Percentiles rank a stretch among this genome's conserved stretches.
Evolutionary conservation across 2,888 invertebrate genomes (phyloP).

Genomic region (Panopea generosa): DNA sequence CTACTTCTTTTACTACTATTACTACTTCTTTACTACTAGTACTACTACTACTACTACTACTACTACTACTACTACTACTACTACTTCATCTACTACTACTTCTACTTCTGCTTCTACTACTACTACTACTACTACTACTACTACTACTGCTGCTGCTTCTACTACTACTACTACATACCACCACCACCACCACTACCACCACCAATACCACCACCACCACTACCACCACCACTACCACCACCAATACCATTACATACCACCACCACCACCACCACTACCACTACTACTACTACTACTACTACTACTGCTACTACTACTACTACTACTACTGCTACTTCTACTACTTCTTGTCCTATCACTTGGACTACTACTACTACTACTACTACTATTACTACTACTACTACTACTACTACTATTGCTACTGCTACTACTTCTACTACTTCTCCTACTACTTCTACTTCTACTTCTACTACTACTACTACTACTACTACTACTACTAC

Average conservation of each 20-base stretch:
- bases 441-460: too few relatives aligned
- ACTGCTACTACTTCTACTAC: slow-evolving; percentile 5
- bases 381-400: slow-evolving; percentile 5
- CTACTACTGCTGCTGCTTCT: slow-evolving; percentile 9
- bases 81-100: too few relatives aligned
- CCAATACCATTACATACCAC: too few relatives aligned
- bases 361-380: slow-evolving; percentile 3
- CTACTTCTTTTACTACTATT: too few relatives aligned
- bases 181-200: too few relatives aligned
- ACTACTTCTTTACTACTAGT: slow-evolving; percentile 6
- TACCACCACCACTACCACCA: background rate
- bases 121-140: background rate
- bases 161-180: too few relatives aligned
- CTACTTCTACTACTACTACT: slow-evolving; percentile 1
- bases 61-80: slow-evolving; percentile 7
- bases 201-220: too few relatives aligned
- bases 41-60: slow-evolving; percentile 11
- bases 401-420: slow-evolving; percentile 4
- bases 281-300: slow-evolving; percentile 10
- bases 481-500: slow-evolving; percentile 3
- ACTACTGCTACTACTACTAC: slow-evolving; percentile 1
- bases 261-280: too few relatives aligned
- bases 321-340: slow-evolving; percentile 1
- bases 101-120: too few relatives aligned
- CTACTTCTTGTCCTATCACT: slow-evolving; percentile 4